These are phyloP conservation scores for Eubucco bourcierii DNA, from an alignment of 2,113 vertebrate species.

Conservation along the genomic window DNA sequence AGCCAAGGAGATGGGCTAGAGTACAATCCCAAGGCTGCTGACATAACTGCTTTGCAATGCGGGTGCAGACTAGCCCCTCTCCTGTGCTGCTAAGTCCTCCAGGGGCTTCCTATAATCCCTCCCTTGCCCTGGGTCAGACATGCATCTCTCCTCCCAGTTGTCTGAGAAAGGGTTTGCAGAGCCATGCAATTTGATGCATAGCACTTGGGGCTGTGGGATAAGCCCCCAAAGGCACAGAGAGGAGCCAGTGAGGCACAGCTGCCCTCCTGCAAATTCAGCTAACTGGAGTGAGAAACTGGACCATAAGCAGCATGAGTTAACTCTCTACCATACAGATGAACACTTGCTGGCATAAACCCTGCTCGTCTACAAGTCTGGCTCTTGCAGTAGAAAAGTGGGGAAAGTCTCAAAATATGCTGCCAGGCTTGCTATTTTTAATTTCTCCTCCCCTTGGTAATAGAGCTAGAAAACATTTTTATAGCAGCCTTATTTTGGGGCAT, in stretches of 20 bases:
- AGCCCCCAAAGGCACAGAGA: neutral
- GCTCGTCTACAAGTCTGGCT: neutral
- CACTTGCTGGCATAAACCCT: neutral
- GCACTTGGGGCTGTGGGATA: neutral
- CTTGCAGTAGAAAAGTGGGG: neutral
- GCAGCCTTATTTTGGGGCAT: neutral
- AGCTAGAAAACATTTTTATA: neutral
- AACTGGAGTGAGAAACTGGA: neutral
- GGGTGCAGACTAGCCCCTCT: neutral
- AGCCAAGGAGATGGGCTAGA: conserved; percentile 11
- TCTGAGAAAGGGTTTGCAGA: neutral
- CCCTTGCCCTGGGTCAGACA: neutral
- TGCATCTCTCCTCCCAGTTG: neutral
- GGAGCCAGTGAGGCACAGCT: neutral
- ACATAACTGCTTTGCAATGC: neutral
- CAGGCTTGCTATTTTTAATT: neutral
- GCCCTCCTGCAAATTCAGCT: neutral
- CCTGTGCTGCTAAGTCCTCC: neutral
- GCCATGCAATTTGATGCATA: neutral
- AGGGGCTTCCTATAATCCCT: neutral
- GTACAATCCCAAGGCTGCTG: conserved; percentile 1
- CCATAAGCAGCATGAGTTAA: neutral
- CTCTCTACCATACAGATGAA: neutral
- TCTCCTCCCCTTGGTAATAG: neutral
- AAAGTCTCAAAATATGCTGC: neutral